Evolutionary conservation across 2,113 vertebrate species (phyloP).

Genomic region (Speoplatyrhinus poulsoni): DNA sequence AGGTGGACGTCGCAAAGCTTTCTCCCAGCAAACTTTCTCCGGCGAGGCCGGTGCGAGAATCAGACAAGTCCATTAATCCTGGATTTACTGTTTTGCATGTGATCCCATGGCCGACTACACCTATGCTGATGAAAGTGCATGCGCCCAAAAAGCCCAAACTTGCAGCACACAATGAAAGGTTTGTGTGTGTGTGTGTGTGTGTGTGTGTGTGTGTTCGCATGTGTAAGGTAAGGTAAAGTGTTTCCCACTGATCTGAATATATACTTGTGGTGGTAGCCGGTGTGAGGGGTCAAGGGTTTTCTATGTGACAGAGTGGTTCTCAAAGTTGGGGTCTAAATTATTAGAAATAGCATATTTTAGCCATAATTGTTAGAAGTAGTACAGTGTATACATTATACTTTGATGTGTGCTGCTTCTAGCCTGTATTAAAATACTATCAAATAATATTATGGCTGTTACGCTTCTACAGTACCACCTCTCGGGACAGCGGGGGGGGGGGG

Average conservation of each 20-base stretch:
- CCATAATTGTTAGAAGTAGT: no score
- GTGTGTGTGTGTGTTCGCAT: slow-evolving; percentile 1
- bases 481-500: no score
- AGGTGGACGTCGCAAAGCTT: slow-evolving; percentile 1
- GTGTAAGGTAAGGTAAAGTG: background rate
- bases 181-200: slow-evolving; percentile 4
- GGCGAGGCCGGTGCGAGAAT: slow-evolving; percentile 3
- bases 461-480: no score
- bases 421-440: no score
- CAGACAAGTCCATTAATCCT: slow-evolving; percentile 29
- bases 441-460: no score
- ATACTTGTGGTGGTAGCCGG: no score
- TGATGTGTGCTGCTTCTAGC: no score
- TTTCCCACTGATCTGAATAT: background rate
- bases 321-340: no score
- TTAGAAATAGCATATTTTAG: no score
- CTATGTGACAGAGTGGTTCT: no score
- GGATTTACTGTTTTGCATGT: slow-evolving; percentile 19
- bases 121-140: background rate
- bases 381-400: no score
- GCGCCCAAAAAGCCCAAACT: background rate
- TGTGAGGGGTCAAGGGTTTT: no score
- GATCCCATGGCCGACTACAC: slow-evolving; percentile 13
- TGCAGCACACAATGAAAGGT: background rate
- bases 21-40: background rate